Percentiles rank a stretch among this genome's conserved stretches.
These are phyloP conservation scores for Australoheros scitulus DNA, from an alignment of 2,113 vertebrate genomes.

Conservation along the genomic window DNA sequence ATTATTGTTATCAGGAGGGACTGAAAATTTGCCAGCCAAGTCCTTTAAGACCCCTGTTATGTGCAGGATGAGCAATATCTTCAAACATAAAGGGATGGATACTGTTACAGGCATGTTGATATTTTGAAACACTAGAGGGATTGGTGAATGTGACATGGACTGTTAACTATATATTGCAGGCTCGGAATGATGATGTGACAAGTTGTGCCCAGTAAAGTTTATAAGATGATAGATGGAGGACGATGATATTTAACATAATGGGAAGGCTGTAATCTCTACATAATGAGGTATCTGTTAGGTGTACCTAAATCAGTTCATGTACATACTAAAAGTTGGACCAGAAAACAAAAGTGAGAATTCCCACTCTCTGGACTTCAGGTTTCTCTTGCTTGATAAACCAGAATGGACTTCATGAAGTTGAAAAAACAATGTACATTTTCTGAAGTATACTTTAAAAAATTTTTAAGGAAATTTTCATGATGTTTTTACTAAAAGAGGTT, in stretches of 20 bases:
- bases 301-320: neutral
- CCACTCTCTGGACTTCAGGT: neutral
- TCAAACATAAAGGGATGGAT: slow-evolving; percentile 47
- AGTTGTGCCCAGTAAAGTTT: slow-evolving; percentile 33
- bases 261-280: neutral
- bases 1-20: slow-evolving; percentile 71
- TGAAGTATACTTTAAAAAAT: neutral
- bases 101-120: slow-evolving; percentile 54
- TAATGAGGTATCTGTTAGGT: neutral
- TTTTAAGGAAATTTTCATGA: neutral
- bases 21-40: slow-evolving; percentile 41
- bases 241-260: neutral
- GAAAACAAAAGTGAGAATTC: neutral
- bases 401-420: neutral
- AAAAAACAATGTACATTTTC: neutral
- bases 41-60: slow-evolving; percentile 50
- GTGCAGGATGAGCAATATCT: slow-evolving; percentile 47
- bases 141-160: slow-evolving; percentile 44
- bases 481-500: neutral
- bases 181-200: slow-evolving; percentile 36
- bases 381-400: neutral
- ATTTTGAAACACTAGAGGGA: slow-evolving; percentile 50
- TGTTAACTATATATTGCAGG: slow-evolving; percentile 30
- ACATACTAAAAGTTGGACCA: neutral
- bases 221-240: neutral